Base-by-base conservation (phyloP, 2,113 vertebrate species). In the Archilochus colubris region DNA sequence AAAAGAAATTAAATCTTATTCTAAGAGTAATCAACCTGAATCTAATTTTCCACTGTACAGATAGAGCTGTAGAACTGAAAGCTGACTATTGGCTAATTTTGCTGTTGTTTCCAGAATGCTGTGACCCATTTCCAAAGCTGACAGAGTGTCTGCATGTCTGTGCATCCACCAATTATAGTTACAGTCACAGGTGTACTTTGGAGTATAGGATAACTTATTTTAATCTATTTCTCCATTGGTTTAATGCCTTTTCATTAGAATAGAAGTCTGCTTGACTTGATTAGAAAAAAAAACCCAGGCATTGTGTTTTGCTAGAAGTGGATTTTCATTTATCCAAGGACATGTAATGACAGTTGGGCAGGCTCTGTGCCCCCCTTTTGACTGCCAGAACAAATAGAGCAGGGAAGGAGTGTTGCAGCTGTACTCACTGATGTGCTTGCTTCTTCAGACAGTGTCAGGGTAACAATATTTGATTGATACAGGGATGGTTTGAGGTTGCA, bases 51-150 rank as follows among this genome's bases (percentile, higher is more conserved):
- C 21, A 21, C 10, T 4, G 59, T 46, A 6, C 12, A 64, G 74
- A 79, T 17, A 78, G 48, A 78, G 43, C 67, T 48, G 31, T 58
- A 44, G 36, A 53, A 40, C 23, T 28, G 25, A 92, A 93, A 64
- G 33, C 72, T 88, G 77, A 77, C 62, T 67, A 76, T 33, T 59
- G 58, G 73, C 48, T 79, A 8, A 40, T 51, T 66, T 88, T 96
- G 76, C 82, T 80, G 67, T 75, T 95, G 91, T 84, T 96, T 89
- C 82, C 85, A 87, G 86, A 57, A 91, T 54, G 68, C 68, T 9
- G 4, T 74, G 87, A 87, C 86, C 73, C 78, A 38, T 82, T 92
- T 91, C 18, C 76, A 82, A 46, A 54, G 46, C 83, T 79, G 92
- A 54, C 77, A 82, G 51, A 55, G 33, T 30, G 40, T 58, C 75